A percentile compares a stretch with the other conserved stretches of the same genome.
These are phyloP conservation scores for Trichechus manatus DNA, from an alignment of 2,113 vertebrate genomes.

Conservation along the genomic window DNA sequence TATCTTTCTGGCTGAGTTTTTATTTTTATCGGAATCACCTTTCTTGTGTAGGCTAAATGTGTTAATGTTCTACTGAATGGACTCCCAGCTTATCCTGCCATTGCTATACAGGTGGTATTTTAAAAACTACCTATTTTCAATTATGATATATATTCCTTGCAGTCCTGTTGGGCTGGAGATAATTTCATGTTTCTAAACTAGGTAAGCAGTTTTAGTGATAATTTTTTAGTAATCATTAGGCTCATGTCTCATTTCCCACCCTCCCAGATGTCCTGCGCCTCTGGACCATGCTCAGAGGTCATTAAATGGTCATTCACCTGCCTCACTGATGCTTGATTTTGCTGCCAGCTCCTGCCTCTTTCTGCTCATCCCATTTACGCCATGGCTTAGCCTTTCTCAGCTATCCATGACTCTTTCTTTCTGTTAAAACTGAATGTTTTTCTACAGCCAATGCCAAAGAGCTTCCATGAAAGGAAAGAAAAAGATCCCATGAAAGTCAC, in stretches of 20 bases:
- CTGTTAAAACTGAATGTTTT: constrained; percentile 23
- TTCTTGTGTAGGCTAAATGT: not conserved
- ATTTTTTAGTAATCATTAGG: constrained; percentile 8
- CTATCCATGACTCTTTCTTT: not conserved
- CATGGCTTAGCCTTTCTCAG: not conserved
- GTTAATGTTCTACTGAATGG: not conserved
- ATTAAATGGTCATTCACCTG: not conserved
- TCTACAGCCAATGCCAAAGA: not conserved
- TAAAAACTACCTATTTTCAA: constrained; percentile 54
- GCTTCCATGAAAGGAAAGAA: not conserved
- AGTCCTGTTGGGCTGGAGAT: constrained; percentile 36
- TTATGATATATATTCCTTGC: not conserved
- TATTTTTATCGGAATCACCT: not conserved
- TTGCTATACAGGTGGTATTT: constrained; percentile 33
- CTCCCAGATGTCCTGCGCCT: not conserved
- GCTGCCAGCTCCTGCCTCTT: not conserved
- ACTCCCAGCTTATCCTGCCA: not conserved
- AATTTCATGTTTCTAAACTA: constrained; percentile 53
- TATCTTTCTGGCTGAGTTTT: constrained; percentile 49
- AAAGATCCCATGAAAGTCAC: not conserved
- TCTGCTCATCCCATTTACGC: not conserved
- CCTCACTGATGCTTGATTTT: not conserved
- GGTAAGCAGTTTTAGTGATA: not conserved
- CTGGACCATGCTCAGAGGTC: not conserved
- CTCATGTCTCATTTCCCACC: not conserved